Evolutionary conservation across 1,140 invertebrate genomes (phyloP).

Genomic region (Leptonema lineaticorne): DNA sequence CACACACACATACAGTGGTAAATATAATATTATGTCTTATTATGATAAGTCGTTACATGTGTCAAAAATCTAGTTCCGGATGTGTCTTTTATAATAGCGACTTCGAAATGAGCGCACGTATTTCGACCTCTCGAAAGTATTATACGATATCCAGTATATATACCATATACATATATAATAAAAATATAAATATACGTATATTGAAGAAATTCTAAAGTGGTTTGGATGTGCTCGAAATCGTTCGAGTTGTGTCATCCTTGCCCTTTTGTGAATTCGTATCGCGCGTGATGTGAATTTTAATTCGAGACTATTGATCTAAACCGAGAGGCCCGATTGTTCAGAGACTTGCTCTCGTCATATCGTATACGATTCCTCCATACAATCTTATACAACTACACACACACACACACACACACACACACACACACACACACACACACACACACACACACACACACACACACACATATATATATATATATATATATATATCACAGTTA

Average conservation of each 20-base stretch:
- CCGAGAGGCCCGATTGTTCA: slow-evolving; percentile 30
- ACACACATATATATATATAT: not conserved
- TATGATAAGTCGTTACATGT: too few relatives aligned
- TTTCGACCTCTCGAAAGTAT: too few relatives aligned
- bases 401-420: not conserved
- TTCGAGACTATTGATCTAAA: slow-evolving; percentile 40
- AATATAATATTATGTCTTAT: too few relatives aligned
- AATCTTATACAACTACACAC: not conserved
- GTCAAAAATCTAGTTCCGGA: too few relatives aligned
- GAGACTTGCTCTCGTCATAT: slow-evolving; percentile 14
- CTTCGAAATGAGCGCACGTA: too few relatives aligned
- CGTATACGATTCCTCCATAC: not conserved
- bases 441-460: not conserved
- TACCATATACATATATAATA: too few relatives aligned
- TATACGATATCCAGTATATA: too few relatives aligned
- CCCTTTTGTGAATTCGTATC: slow-evolving; percentile 40
- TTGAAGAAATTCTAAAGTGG: too few relatives aligned
- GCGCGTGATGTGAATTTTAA: slow-evolving; percentile 43
- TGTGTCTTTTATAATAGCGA: too few relatives aligned
- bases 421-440: not conserved
- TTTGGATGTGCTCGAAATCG: not conserved
- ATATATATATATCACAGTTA: not conserved
- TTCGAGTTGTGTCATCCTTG: slow-evolving; percentile 13
- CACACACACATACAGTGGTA: too few relatives aligned
- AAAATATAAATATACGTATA: too few relatives aligned